Percentiles rank a stretch among this genome's conserved stretches.
Evolutionary conservation across 2,797 vertebrate genomes (phyloP).

Genomic region (Sebastes vulpes): DNA sequence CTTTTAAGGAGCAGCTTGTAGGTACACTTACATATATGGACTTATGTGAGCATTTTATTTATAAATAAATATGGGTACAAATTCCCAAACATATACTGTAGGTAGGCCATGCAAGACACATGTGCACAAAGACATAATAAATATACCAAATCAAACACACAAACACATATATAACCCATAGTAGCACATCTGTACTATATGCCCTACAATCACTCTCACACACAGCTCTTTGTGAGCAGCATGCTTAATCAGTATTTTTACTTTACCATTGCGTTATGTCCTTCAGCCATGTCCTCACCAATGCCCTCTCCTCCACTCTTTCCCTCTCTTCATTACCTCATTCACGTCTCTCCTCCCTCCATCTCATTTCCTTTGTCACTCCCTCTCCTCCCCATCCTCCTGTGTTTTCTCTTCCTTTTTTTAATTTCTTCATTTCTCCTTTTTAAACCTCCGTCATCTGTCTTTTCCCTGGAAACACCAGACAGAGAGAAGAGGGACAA

Average conservation of each 20-base stretch:
- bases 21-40: background rate
- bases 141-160: background rate
- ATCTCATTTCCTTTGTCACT: background rate
- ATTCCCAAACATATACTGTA: background rate
- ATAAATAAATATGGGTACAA: background rate
- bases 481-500: background rate
- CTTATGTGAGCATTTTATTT: background rate
- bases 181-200: background rate
- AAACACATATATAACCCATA: background rate
- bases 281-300: slow-evolving; percentile 43
- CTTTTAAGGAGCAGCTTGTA: background rate
- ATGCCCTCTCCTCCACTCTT: background rate
- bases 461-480: slow-evolving; percentile 1
- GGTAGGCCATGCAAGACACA: background rate
- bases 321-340: background rate
- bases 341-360: background rate
- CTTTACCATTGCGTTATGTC: slow-evolving; percentile 36
- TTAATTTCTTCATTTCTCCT: background rate
- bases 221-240: slow-evolving; percentile 26
- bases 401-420: background rate
- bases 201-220: background rate
- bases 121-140: background rate
- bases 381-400: background rate
- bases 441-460: background rate
- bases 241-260: slow-evolving; percentile 52